Percentiles rank a stretch among this genome's conserved stretches.
phyloP scores from a whole-genome alignment of 2,888 invertebrate genomes.

The Eubasilissa splendida region DNA sequence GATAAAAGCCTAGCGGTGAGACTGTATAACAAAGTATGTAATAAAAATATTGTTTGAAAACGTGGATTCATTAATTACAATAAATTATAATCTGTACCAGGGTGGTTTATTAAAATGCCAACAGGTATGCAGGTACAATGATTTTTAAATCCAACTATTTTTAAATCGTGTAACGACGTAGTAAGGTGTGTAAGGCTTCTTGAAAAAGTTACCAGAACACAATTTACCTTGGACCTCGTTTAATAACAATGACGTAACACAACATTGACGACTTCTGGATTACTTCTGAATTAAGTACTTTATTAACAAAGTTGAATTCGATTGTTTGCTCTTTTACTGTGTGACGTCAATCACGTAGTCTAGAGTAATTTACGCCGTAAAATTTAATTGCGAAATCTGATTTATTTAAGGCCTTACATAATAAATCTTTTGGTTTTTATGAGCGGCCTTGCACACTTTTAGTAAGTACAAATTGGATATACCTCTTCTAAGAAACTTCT shows the following conservation, averaged over 20 bases:
- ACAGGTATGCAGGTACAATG: neutral
- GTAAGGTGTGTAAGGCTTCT: too few relatives aligned
- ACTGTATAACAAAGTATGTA: too few relatives aligned
- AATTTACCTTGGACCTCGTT: too few relatives aligned
- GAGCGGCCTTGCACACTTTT: neutral
- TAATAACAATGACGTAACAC: too few relatives aligned
- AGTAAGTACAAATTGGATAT: neutral
- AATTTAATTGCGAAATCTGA: conserved; percentile 5
- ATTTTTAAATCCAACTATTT: too few relatives aligned
- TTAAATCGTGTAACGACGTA: too few relatives aligned
- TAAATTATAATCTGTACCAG: too few relatives aligned
- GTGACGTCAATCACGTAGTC: conserved; percentile 16
- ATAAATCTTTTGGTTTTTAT: conserved; percentile 22
- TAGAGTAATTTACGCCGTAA: neutral
- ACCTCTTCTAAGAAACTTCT: neutral
- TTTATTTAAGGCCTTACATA: conserved; percentile 2
- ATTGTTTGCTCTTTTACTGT: conserved; percentile 11
- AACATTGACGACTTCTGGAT: neutral
- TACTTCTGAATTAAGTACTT: neutral
- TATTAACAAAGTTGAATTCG: neutral
- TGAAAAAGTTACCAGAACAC: too few relatives aligned
- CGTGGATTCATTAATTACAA: too few relatives aligned
- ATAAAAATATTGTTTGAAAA: too few relatives aligned
- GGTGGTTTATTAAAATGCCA: too few relatives aligned
- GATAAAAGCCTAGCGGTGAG: too few relatives aligned